These are phyloP conservation scores for Eupeodes corollae DNA, from an alignment of 1,140 invertebrate genomes.

Conservation along the genomic window DNA sequence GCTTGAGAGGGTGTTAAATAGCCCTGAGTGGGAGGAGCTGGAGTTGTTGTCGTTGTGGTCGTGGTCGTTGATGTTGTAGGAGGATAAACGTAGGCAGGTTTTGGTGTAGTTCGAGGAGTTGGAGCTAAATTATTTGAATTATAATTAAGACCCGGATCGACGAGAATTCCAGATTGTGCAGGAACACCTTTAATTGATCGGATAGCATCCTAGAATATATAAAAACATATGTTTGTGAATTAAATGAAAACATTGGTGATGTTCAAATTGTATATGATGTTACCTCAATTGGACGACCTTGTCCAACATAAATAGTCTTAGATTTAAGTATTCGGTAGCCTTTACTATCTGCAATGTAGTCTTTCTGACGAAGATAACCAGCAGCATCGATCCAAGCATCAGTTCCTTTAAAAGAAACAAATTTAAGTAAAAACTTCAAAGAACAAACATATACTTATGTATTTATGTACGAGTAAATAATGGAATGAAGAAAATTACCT, in stretches of 20 bases:
- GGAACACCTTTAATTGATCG: slow-evolving; percentile 57
- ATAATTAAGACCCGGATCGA: slow-evolving; percentile 29
- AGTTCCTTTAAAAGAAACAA: slow-evolving; percentile 39
- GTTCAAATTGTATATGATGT: not conserved
- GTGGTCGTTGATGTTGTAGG: slow-evolving; percentile 14
- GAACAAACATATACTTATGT: not conserved
- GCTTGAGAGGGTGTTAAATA: slow-evolving; percentile 35
- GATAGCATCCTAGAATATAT: slow-evolving; percentile 46
- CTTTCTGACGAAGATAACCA: slow-evolving; percentile 66
- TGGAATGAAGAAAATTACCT: slow-evolving; percentile 37
- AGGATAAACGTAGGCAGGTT: slow-evolving; percentile 10
- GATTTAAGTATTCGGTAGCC: slow-evolving; percentile 70
- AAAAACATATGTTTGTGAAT: slow-evolving; percentile 1
- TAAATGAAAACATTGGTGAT: not conserved
- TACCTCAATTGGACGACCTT: slow-evolving; percentile 49
- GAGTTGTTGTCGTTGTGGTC: slow-evolving; percentile 19
- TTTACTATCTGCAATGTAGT: slow-evolving; percentile 72
- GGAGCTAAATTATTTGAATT: not conserved
- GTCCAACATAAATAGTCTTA: slow-evolving; percentile 66
- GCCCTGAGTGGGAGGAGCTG: slow-evolving; percentile 20
- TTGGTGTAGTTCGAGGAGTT: slow-evolving; percentile 20
- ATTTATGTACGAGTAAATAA: slow-evolving; percentile 7
- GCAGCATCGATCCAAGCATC: slow-evolving; percentile 76
- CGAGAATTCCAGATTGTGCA: slow-evolving; percentile 50
- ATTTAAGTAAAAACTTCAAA: not conserved